phyloP scores from a whole-genome alignment of 2,113 vertebrate species.

The Vanacampus margaritifer region DNA sequence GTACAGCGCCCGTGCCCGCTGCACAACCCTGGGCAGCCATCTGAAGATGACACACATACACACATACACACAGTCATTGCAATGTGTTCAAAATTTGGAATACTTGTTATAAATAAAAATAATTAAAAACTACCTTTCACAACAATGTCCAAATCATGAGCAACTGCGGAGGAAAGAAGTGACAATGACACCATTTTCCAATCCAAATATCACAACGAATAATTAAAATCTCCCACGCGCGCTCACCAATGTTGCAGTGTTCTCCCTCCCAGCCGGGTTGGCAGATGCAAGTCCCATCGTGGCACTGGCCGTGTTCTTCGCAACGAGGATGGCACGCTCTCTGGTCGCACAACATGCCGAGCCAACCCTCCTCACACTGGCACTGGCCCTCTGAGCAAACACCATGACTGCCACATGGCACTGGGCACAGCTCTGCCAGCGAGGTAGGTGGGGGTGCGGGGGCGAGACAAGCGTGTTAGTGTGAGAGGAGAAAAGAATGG shows the following conservation, averaged over 20 bases:
- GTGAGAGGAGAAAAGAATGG: constrained; percentile 25
- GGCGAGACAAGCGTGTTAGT: constrained; percentile 27
- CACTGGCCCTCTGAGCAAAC: constrained; percentile 86
- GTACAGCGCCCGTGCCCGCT: constrained; percentile 95
- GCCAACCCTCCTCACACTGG: constrained; percentile 94
- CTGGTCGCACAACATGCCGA: constrained; percentile 85
- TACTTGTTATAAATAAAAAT: constrained; percentile 1
- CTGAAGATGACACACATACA: constrained; percentile 58
- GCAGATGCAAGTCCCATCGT: constrained; percentile 92
- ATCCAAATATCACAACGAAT: constrained; percentile 37
- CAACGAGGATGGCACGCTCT: constrained; percentile 89
- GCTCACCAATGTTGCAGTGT: constrained; percentile 95
- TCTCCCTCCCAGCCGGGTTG: constrained; percentile 98
- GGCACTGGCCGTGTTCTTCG: constrained; percentile 91
- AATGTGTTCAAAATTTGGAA: constrained; percentile 12
- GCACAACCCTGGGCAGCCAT: constrained; percentile 94
- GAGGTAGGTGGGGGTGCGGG: constrained; percentile 40
- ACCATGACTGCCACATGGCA: constrained; percentile 90
- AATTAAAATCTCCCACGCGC: constrained; percentile 33
- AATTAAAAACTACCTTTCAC: constrained; percentile 70
- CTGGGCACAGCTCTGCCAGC: constrained; percentile 84
- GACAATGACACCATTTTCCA: constrained; percentile 11
- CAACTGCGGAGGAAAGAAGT: constrained; percentile 41
- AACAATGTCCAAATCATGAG: constrained; percentile 74
- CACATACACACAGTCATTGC: constrained; percentile 5